phyloP scores from a whole-genome alignment of 2,797 vertebrate genomes.

The Argyrosomus regius region DNA sequence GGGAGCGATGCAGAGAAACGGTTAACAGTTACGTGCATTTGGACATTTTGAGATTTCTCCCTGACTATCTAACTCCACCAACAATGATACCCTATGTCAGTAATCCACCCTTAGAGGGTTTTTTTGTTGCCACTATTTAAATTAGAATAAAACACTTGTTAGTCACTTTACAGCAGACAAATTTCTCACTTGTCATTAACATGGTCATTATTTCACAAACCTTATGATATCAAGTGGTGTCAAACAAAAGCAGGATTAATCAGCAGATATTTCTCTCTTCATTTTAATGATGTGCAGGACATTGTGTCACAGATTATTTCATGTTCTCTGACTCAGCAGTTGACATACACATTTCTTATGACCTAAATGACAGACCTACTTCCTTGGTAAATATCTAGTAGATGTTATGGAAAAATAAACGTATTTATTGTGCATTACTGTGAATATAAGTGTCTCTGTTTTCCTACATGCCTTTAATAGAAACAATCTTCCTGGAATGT shows the following conservation, averaged over 20 bases:
- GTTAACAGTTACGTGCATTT: slow-evolving; percentile 18
- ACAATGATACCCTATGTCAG: not conserved
- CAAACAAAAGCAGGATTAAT: not conserved
- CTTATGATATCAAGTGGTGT: not conserved
- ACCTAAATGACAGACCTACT: not conserved
- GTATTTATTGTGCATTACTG: slow-evolving; percentile 28
- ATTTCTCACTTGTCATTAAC: not conserved
- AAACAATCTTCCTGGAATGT: slow-evolving; percentile 2
- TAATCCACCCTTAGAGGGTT: not conserved
- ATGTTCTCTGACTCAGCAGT: not conserved
- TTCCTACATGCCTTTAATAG: slow-evolving; percentile 6
- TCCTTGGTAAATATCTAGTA: slow-evolving; percentile 13
- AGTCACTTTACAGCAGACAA: not conserved
- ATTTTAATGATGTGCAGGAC: not conserved
- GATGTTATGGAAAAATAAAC: not conserved
- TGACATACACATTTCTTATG: too few species aligned
- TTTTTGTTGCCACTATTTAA: not conserved
- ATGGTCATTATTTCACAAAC: not conserved
- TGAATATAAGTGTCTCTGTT: not conserved
- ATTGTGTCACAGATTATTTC: not conserved
- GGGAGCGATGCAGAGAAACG: slow-evolving; percentile 13
- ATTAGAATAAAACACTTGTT: not conserved
- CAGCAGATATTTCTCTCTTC: not conserved
- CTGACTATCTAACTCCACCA: not conserved
- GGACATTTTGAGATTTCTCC: slow-evolving; percentile 29